A percentile compares a stretch with the other conserved stretches of the same genome.
phyloP scores from a whole-genome alignment of 2,797 vertebrate genomes.

The Gadopsis bispinosus region DNA sequence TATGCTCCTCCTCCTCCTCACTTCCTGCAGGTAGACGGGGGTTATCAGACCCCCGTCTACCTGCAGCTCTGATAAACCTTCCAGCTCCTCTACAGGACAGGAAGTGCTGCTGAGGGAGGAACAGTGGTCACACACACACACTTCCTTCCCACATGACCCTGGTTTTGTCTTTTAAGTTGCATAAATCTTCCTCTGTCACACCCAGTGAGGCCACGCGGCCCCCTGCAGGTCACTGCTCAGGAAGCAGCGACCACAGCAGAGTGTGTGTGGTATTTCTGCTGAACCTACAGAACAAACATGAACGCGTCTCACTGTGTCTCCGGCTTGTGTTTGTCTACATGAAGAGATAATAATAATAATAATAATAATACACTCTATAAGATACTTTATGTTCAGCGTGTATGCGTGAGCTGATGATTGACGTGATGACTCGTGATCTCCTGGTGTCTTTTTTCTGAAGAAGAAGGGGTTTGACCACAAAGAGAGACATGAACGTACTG shows the following conservation, averaged over 20 bases:
- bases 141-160: conserved; percentile 16
- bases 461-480: too few relatives aligned
- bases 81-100: conserved; percentile 10
- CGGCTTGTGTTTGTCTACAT: too few relatives aligned
- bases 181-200: conserved; percentile 36
- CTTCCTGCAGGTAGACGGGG: not conserved
- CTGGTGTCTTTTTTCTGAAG: too few relatives aligned
- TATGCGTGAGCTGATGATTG: too few relatives aligned
- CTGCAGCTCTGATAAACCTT: conserved; percentile 1
- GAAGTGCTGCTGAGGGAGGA: conserved; percentile 11
- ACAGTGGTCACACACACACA: conserved; percentile 5
- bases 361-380: too few relatives aligned
- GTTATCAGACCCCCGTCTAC: not conserved
- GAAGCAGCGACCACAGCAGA: conserved; percentile 34
- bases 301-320: too few relatives aligned
- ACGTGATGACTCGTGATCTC: too few relatives aligned
- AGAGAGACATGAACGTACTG: too few relatives aligned
- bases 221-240: conserved; percentile 27
- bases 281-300: not conserved
- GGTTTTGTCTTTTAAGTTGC: conserved; percentile 28
- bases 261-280: not conserved
- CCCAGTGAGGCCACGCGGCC: conserved; percentile 28
- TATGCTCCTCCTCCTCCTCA: not conserved
- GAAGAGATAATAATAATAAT: too few relatives aligned
- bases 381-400: too few relatives aligned